phyloP scores from a whole-genome alignment of 2,888 invertebrate species.

The Drosophila parthenogenetica region DNA sequence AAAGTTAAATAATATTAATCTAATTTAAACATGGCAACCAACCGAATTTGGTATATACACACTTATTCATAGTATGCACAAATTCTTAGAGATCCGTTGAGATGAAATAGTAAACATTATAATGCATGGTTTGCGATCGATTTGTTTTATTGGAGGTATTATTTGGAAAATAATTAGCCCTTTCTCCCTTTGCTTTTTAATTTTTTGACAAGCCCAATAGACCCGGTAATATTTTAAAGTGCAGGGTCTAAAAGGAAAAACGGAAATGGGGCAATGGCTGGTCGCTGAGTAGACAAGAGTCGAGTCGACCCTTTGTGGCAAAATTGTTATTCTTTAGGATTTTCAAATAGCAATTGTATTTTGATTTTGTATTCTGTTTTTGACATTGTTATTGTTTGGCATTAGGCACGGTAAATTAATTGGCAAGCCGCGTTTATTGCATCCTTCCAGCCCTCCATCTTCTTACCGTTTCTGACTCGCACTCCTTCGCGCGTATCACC shows the following conservation, averaged over 20 bases:
- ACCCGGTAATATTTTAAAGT: no score
- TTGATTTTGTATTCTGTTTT: conserved; percentile 30
- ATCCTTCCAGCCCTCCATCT: not conserved
- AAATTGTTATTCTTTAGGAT: conserved; percentile 73
- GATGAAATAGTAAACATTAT: no score
- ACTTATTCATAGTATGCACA: no score
- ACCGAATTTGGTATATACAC: no score
- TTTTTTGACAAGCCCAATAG: no score
- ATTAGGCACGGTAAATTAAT: conserved; percentile 78
- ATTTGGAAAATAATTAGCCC: no score
- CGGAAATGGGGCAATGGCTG: conserved; percentile 31
- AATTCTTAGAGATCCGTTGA: no score
- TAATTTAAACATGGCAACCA: no score
- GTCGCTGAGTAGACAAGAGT: conserved; percentile 48
- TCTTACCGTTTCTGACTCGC: conserved; percentile 85
- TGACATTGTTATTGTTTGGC: conserved; percentile 66
- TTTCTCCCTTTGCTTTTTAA: no score
- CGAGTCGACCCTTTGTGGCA: conserved; percentile 45
- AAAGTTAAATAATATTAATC: no score
- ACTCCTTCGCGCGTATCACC: conserved; percentile 87
- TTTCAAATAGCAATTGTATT: conserved; percentile 71
- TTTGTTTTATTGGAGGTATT: no score
- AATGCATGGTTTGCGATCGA: no score
- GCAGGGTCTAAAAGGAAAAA: conserved; percentile 15
- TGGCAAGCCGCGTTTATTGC: conserved; percentile 68